Evolutionary conservation across 2,113 vertebrate genomes (phyloP), one percentile per base, ranked within the genome.

Genomic region (Caranx ignobilis): DNA sequence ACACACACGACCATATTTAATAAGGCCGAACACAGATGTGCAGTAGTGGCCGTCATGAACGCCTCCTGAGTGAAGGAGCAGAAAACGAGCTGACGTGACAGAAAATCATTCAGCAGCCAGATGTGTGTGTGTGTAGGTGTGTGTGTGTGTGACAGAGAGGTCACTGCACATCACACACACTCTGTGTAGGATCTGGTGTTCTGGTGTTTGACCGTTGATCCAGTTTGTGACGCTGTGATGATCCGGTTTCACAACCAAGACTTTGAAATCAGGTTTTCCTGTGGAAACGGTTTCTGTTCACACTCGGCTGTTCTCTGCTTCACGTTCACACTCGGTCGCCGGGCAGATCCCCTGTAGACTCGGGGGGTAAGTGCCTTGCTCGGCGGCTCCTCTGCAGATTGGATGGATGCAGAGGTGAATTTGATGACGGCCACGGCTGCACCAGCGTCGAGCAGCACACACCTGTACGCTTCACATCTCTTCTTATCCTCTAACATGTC

Each of bases 341-440:
- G 73, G 85, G 82, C 70, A 81, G 64, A 87, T 78, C 79, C 80
- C 67, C 71, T 83, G 77, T 4, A 11, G 1, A 31, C 4, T 56
- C 79, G 59, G 77, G 73, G 26, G 81, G 43, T 3, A 86, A 84
- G 86, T 90, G 88, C 88, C 86, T 90, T 88, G 81, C 86, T 87
- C 66, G 70, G 69, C 35, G 66, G 82, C 82, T 8, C 12, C 16
- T 45, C 79, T 18, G 79, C 85, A 3, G 16, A 39, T 52, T 55
- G 59, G n/a, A 35, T 21, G 2, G 54, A 41, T 34, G 16, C 18
- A 45, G 56, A 11, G 12, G 43, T 7, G 1, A 4, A 11, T n/a
- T 5, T 19, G 0, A 19, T 67, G 71, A 74, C 80, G 71, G 71
- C 59, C 74, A 1, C 66, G 2, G 12, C 37, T 21, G 54, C 11